Evolutionary conservation across 2,113 vertebrate species (phyloP), one percentile per base, ranked within the genome.

Genomic region (Capreolus pygargus): DNA sequence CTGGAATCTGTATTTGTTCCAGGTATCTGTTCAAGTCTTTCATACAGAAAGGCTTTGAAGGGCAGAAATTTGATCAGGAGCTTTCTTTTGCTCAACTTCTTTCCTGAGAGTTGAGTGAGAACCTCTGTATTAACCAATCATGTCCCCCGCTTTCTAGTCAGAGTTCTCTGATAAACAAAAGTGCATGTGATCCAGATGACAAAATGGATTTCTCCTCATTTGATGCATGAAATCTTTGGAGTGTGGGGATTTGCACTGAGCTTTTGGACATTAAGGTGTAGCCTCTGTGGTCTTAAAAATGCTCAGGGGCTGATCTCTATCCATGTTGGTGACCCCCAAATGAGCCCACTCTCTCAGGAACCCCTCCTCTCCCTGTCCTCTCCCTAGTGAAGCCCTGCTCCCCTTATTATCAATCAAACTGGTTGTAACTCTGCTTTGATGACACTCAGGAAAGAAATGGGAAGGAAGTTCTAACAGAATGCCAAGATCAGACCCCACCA

Each of bases 351-450:
- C 1, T 52, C 47, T 87, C 8, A 50, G 6, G 33, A 23, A 23
- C 16, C 27, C 23, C 4, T 67, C 7, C 1, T 15, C 45, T 47
- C 60, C 8, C 17, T n/a, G 43, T n/a, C 3, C 7, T 6, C 2
- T 36, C 27, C 36, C 8, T 17, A 11, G 28, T 47, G 52, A 74
- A 45, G 11, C 10, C 9, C 8, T 67, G 16, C 25, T 30, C 13
- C 30, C 3, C 0, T 2, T 84, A 67, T n/a, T 54, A 21, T 15
- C 15, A 3, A 1, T 11, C 21, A 58, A 30, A 78, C 16, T 15
- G 58, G 39, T 3, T 30, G 36, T 30, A n/a, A 76, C 5, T 13
- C n/a, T 82, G 79, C 30, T 82, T 55, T 58, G 23, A 43, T 27
- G 27, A 43, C 27, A 2, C 16, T 67, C 45, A 30, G 74, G 45